Evolutionary conservation across 2,113 vertebrate species (phyloP), one percentile per base, ranked within the genome.

Genomic region (Pongo pygmaeus): DNA sequence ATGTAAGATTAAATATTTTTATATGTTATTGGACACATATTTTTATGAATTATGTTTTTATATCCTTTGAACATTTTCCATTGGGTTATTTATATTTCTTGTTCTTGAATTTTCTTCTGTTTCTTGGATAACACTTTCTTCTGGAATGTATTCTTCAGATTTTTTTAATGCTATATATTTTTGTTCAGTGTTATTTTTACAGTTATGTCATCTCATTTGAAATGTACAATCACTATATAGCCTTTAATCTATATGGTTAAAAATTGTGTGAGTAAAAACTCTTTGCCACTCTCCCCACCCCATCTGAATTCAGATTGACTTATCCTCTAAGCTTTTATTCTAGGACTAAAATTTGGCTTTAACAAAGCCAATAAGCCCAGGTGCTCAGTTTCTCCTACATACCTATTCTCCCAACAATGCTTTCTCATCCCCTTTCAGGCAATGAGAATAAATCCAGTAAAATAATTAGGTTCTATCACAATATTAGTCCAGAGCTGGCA

Each of bases 281-380:
- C 50, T 7, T 55, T 89, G 72, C 35, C 50, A 43, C 23, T 89
- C 50, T 50, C n/a, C 12, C 23, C 35, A 32, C 10, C 2, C 6
- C 5, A 52, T 74, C 32, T 79, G 40, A 89, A 89, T 92, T n/a
- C 43, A 84, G 14, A 52, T 16, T 84, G 23, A 78, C 13, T 55
- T 91, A 64, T 32, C 18, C 50, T 94, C 50, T 84, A 78, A 72
- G 23, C 32, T 95, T 96, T 93, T 61, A n/a, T 84, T 84, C 59
- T 14, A 85, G 32, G 30, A 59, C 40, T 83, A 83, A 70, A 94
- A 89, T 32, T 88, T 70, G 94, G 48, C 84, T 88, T 61, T 78
- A 50, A 30, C 43, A 78, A 43, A 75, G 20, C n/a, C 27, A 78
- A 2, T 43, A 57, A 72, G 35, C 5, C 22, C 13, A 81, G 48